Percentiles rank a stretch among this genome's conserved stretches.
Conservation (phyloP, 2,113 vertebrate species). For the Chelonoidis abingdonii region DNA sequence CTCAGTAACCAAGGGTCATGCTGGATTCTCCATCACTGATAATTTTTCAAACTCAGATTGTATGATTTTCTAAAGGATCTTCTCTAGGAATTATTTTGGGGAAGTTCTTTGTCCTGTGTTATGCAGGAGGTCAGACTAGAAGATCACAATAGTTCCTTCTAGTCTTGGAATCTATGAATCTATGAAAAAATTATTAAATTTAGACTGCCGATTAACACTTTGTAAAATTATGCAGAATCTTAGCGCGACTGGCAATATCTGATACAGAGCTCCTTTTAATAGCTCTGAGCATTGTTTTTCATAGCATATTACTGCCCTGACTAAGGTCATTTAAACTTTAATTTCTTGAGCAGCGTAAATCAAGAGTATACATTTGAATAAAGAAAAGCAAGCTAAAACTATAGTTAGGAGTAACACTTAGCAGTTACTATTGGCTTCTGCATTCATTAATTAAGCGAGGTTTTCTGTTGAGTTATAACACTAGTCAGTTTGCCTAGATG, state of each 20-base stretch:
- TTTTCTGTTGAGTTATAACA: constrained; percentile 75
- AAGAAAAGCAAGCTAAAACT: constrained; percentile 51
- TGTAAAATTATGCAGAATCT: constrained; percentile 26
- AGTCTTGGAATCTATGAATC: not conserved
- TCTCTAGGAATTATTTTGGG: not conserved
- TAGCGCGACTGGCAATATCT: not conserved
- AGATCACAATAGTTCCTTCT: not conserved
- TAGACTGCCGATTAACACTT: not conserved
- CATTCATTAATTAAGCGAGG: constrained; percentile 78
- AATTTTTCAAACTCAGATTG: not conserved
- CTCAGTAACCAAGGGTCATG: not conserved
- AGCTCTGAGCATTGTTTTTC: constrained; percentile 27
- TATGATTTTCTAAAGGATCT: not conserved
- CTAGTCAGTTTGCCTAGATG: constrained; percentile 81
- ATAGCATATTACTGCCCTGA: constrained; percentile 49
- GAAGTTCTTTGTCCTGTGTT: not conserved
- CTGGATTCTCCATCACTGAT: not conserved
- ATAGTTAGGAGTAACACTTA: constrained; percentile 50
- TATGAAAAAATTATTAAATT: constrained; percentile 17
- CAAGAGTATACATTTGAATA: not conserved
- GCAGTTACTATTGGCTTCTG: constrained; percentile 24
- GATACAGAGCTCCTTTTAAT: constrained; percentile 54
- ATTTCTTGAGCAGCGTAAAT: constrained; percentile 35
- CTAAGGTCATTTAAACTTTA: constrained; percentile 56
- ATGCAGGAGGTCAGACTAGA: not conserved